Percentiles rank a stretch among this genome's conserved stretches.
phyloP scores from a whole-genome alignment of 1,140 invertebrate genomes.

The Plodia interpunctella region DNA sequence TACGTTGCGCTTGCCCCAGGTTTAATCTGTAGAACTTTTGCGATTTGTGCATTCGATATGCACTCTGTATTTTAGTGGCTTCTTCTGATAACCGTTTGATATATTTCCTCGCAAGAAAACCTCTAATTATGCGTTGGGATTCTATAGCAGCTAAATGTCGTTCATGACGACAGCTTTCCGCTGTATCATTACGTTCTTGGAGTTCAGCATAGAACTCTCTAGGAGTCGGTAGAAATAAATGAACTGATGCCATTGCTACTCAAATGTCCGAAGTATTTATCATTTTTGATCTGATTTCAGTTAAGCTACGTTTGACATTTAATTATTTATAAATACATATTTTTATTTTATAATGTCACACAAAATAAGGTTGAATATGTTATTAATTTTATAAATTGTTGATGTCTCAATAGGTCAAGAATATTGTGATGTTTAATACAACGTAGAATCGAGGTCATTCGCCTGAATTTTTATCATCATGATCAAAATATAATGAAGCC shows the following conservation, averaged over 20 bases:
- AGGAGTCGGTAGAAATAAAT: slow-evolving; percentile 37
- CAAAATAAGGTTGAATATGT: not conserved
- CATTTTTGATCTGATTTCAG: not conserved
- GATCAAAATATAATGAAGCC: too few relatives aligned
- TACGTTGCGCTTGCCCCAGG: slow-evolving; percentile 43
- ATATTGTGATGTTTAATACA: too few relatives aligned
- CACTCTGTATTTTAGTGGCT: slow-evolving; percentile 59
- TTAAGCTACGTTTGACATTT: not conserved
- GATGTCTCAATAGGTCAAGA: too few relatives aligned
- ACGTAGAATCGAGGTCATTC: too few relatives aligned
- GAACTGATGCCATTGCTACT: slow-evolving; percentile 49
- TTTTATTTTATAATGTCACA: not conserved
- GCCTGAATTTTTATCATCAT: too few relatives aligned
- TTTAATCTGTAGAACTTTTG: slow-evolving; percentile 48
- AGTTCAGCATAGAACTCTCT: slow-evolving; percentile 49
- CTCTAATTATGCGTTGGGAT: slow-evolving; percentile 51
- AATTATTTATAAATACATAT: too few relatives aligned
- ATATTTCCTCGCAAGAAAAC: slow-evolving; percentile 59
- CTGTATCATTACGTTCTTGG: slow-evolving; percentile 40
- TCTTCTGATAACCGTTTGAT: slow-evolving; percentile 56
- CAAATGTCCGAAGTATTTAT: not conserved
- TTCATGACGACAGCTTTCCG: slow-evolving; percentile 38
- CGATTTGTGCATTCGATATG: slow-evolving; percentile 52
- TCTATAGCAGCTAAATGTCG: slow-evolving; percentile 49
- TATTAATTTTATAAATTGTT: not conserved